Conservation (phyloP, 1,140 invertebrate species). For the Melanaphis sacchari region DNA sequence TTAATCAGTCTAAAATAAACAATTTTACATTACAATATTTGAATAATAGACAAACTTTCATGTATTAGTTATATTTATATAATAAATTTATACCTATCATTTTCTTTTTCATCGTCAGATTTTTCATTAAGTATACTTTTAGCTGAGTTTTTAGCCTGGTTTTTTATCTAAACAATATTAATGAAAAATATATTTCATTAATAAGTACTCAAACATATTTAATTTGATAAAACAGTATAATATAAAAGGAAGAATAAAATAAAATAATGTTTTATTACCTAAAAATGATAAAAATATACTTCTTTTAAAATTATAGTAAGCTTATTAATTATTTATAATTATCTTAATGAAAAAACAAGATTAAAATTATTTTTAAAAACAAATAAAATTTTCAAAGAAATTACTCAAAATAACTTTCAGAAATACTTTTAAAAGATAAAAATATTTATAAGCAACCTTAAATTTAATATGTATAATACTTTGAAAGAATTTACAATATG, state of each 20-base stretch:
- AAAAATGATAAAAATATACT: neutral
- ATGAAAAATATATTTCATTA: neutral
- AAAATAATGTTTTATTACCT: neutral
- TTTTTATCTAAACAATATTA: neutral
- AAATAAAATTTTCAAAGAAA: neutral
- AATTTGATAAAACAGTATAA: neutral
- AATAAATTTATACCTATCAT: neutral
- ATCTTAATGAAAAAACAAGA: neutral
- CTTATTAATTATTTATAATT: neutral
- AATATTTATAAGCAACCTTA: too few species aligned
- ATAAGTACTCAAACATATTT: neutral
- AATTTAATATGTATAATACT: too few species aligned
- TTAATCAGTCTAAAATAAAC: neutral
- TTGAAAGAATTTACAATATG: too few species aligned
- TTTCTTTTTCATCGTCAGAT: conserved; percentile 47
- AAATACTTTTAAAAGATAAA: too few species aligned
- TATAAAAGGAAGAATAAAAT: neutral
- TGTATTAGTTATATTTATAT: neutral
- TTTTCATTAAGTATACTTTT: neutral
- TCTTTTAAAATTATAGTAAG: neutral
- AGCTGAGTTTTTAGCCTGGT: neutral
- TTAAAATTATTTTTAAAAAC: neutral
- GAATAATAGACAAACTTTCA: neutral
- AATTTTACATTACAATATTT: neutral
- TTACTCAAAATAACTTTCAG: neutral